Base-by-base conservation (phyloP, 2,888 invertebrate species). In the Odontothrips loti region DNA sequence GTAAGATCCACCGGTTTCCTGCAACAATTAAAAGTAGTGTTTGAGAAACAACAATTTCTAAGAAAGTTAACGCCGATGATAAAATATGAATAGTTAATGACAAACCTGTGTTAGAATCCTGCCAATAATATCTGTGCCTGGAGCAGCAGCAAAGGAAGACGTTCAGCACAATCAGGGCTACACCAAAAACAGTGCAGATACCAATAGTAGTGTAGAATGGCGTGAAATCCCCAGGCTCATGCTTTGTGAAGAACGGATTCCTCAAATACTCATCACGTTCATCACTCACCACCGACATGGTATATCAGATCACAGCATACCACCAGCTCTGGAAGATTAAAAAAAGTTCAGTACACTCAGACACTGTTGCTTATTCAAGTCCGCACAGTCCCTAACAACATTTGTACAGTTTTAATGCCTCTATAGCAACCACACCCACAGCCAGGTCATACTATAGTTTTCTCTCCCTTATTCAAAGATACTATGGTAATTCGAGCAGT, bases 1-100 rank as follows among this genome's bases (percentile, higher is more conserved):
- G 93, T 27, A 94, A 91, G 82, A 96, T 88, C 94, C 94, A 95
- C 85, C 95, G 93, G 87, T 94, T 96, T 80, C 95, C 95, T 93
- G 86, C 48, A 86, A 51, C 82, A 43, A 79, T 23, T 47, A 58
- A n/a, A n/a, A n/a, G 27, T 81, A 12, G 79, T 75, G 47, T 12
- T 29, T 11, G 63, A 68, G 20, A 20, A 79, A 82, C 6, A 4
- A 47, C 11, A 51, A 79, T 79, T 12, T 10, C n/a, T 48, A 11
- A 79, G 34, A 43, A 43, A 43, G 34, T 43, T 43, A 43, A 75
- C 43, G 81, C 68, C 68, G n/a, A 27, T 27, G 20, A 23, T 68
- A 29, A 68, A 79, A 79, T 81, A 47, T 81, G 15, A 20, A 43
- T 47, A 11, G 11, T 8, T 27, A 43, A 79, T 20, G 8, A 47